Percentiles rank a stretch among this genome's conserved stretches.
These are phyloP conservation scores for Drosophila aldrichi DNA, from an alignment of 2,888 invertebrate species.

Conservation along the genomic window DNA sequence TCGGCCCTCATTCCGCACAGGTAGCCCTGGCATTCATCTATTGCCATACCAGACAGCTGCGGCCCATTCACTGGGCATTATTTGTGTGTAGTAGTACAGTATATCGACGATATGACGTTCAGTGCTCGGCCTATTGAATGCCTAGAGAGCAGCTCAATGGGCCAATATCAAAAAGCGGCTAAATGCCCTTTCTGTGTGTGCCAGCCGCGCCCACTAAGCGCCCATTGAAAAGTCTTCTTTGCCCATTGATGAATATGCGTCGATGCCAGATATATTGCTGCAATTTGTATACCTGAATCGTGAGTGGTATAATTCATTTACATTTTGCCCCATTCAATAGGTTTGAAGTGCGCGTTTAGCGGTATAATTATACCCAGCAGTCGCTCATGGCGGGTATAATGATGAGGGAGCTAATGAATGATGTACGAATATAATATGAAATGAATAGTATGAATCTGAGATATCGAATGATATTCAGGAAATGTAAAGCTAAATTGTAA, in stretches of 20 bases:
- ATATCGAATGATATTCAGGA: too few relatives aligned
- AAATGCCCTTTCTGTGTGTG: conserved; percentile 72
- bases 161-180: conserved; percentile 70
- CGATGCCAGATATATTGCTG: conserved; percentile 27
- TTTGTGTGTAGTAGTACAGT: conserved; percentile 21
- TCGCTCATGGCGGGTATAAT: neutral
- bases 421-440: too few relatives aligned
- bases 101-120: conserved; percentile 23
- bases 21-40: neutral
- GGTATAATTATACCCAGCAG: conserved; percentile 13
- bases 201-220: conserved; percentile 14
- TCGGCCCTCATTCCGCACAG: conserved; percentile 40
- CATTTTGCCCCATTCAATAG: conserved; percentile 38
- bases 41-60: conserved; percentile 30
- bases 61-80: conserved; percentile 47
- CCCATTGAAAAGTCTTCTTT: conserved; percentile 62
- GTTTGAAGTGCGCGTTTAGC: conserved; percentile 22
- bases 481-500: too few relatives aligned
- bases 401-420: too few relatives aligned
- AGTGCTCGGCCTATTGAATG: conserved; percentile 61
- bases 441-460: too few relatives aligned
- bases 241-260: conserved; percentile 57
- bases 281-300: conserved; percentile 34
- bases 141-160: conserved; percentile 57
- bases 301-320: conserved; percentile 49